Evolutionary conservation across 2,888 invertebrate species (phyloP), one percentile per base, ranked within the genome.

Genomic region (Hyposoter didymator): DNA sequence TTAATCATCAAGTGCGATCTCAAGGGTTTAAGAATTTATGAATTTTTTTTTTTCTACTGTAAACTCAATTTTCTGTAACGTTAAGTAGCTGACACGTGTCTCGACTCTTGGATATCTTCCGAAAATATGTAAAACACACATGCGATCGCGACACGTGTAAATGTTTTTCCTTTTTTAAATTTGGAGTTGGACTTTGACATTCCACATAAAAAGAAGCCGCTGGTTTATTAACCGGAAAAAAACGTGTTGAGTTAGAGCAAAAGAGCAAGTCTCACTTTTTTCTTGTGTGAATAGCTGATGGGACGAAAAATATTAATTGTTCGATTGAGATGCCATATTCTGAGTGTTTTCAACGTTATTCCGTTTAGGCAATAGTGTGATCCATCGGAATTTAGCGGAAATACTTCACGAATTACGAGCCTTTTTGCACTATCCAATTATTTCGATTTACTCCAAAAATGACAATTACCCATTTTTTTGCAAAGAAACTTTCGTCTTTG

Each of bases 141-240:
- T 62, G 35, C 32, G 52, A 45, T 52, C 22, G 28, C 59, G 62
- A 75, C 69, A 79, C 78, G 89, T 89, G 90, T 89, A 82, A 89
- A 69, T 73, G n/a, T 72, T 47, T 43, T 62, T 70, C 59, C 28
- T n/a, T n/a, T n/a, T n/a, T 0, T 70, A 49, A 47, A 17, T 17
- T 45, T 22, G 22, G 28, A 45, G 43, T 28, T 22, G 12, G 17
- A 72, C 19, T 52, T 35, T 35, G 72, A 10, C 19, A 39, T 49
- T 22, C 35, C 49, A 72, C 59, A 14, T 19, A 62, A 32, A 17
- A 49, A 28, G 32, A 22, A n/a, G 67, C 14, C n/a, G 2, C 10
- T 22, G 10, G 19, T 22, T 8, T 49, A 28, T 1, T n/a, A n/a
- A 49, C 0, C 4, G 3, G 17, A 47, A 49, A 6, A 49, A n/a